Conservation (phyloP, 2,797 vertebrate genomes). For the Sebastes steindachneri region DNA sequence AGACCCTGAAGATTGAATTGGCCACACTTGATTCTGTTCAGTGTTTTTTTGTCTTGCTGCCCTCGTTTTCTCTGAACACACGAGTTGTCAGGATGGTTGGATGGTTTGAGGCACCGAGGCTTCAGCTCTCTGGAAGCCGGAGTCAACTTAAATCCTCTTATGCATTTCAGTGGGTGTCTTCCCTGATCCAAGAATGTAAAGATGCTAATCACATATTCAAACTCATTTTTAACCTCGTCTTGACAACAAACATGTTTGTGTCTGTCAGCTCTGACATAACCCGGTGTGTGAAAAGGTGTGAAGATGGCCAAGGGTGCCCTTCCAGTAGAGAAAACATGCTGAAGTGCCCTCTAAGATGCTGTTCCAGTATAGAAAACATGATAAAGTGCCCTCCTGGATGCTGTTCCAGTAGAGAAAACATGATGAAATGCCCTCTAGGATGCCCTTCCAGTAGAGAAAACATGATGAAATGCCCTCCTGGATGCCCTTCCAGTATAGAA, state of each 20-base stretch:
- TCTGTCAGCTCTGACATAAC: not conserved
- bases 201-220: not conserved
- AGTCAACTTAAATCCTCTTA: not conserved
- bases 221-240: not conserved
- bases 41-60: no score
- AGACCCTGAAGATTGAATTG: not conserved
- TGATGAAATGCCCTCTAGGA: no score
- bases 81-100: not conserved
- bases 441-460: no score
- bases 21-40: not conserved
- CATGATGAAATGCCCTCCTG: no score
- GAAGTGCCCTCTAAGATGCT: no score
- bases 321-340: no score
- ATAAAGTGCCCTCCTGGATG: no score
- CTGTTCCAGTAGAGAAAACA: no score
- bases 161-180: not conserved
- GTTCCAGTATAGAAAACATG: no score
- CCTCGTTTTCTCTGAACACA: not conserved
- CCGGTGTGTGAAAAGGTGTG: not conserved
- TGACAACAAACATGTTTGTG: not conserved
- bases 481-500: no score
- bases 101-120: not conserved
- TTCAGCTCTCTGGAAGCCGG: not conserved
- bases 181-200: not conserved
- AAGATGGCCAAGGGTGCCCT: no score